Base-by-base conservation (phyloP, 1,140 invertebrate species). In the Cydia fagiglandana region DNA sequence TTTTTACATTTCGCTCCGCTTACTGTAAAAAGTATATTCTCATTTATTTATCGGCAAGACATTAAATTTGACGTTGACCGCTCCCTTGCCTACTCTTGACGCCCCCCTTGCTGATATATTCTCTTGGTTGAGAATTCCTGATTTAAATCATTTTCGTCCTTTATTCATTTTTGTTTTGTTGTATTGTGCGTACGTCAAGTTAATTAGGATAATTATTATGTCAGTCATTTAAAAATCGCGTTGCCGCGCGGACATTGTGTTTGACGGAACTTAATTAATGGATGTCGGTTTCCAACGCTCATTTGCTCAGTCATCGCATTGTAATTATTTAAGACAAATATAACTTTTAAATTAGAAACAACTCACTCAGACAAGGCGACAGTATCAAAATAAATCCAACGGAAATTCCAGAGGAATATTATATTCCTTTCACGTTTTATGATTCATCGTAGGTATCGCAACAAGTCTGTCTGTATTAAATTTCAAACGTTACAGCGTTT, bases 231-330 rank as follows among this genome's bases (percentile, higher is more conserved):
- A 38, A 38, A 70, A 70, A 70, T 45, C 34, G 34, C 66, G 66
- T 73, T 73, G 41, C 41, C 20, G 17, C 20, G 45, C 47, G 73
- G 20, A 50, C 38, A 30, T 24, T 50, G 73, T 45, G 20, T 47
- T 50, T 53, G 73, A 50, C 47, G 41, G 24, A 80, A 81, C 76
- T 82, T 83, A 83, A 85, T 86, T 84, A 85, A 85, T 84, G 77
- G 45, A 64, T 68, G 66, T 64, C 73, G 74, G 78, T 79, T 73
- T 78, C 76, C 61, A 73, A 50, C 64, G 78, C 73, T 78, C 75
- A 45, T 76, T 79, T 66, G 80, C 73, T 79, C 77, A 83, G 82
- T 86, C 83, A 86, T 85, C 78, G 76, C 75, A 73, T 64, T 47
- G 78, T 83, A 82, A 83, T 84, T 81, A 86, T 41, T 45, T 77